Evolutionary conservation across 2,113 vertebrate species (phyloP), one percentile per base, ranked within the genome.

Genomic region (Polyodon spathula): DNA sequence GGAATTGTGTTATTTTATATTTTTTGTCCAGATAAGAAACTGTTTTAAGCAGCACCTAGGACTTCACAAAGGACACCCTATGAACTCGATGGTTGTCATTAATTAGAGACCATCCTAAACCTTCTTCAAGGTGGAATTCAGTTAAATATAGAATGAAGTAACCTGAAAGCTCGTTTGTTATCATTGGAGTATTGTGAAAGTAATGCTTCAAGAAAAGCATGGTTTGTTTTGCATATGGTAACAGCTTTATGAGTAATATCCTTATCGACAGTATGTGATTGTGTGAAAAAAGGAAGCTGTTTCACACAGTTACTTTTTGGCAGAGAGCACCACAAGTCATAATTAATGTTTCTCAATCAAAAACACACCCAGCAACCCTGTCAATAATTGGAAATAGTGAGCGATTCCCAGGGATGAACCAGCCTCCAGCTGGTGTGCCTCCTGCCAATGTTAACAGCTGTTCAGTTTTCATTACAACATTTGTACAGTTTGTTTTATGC

Each of bases 381-480:
- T 41, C 0, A 0, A 60, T 64, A 61, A 3, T 60, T 42, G 60
- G 3, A 62, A 66, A 66, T 40, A 55, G 0, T 1, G 3, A 37
- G 16, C 6, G 42, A 14, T 67, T 67, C 52, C 3, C 16, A 64
- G 60, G 63, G 66, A 38, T 10, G 7, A 52, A 55, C 42, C 9
- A 0, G 0, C 43, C 4, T 57, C 58, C 43, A 65, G 53, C 58
- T 71, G 59, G 38, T 0, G 15, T 69, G 63, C 42, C 65, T 46
- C 17, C 27, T 68, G 51, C 60, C 61, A 62, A 1, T 57, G 17
- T 66, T 58, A 17, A 58, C 73, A 75, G 68, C 60, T 80, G 66
- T 56, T 76, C 56, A 58, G 61, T 64, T 71, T 55, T 70, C 67
- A 70, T 63, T 55, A 61, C 65, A 69, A 74, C 65, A 40, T 16